Base-by-base conservation (phyloP, 2,797 vertebrate genomes). In the Pipistrellus pygmaeus region DNA sequence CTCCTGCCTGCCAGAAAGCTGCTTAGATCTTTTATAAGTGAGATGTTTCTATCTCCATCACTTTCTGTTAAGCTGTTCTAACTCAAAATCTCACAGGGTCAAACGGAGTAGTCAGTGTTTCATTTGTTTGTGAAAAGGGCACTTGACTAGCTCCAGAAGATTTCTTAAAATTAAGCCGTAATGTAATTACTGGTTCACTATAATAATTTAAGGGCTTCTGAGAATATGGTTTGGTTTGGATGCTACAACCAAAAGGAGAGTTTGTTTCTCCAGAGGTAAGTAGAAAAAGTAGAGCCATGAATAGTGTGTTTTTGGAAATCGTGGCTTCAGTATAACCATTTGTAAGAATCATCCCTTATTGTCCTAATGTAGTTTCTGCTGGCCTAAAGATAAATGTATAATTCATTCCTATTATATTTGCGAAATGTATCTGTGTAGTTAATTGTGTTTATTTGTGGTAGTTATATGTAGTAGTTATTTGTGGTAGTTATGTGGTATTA, bases 101-200 rank as follows among this genome's bases (percentile, higher is more conserved):
- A 95, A 76, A 85, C 25, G 88, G 1, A 90, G 27, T 71, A 14
- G 27, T 90, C 21, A 57, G 12, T 73, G 23, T 88, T 88, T 82
- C n/a, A 64, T 75, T 92, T 80, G 51, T 11, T 38, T 93, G 53
- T 90, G 44, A 66, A 93, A 93, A 77, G 91, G 53, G 13, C 69
- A 91, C 8, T 15, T 21, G 12, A 35, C 21, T 90, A 68, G 23
- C 38, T 48, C 55, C n/a, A 75, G 23, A 72, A 13, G 21, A 20
- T 62, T 88, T 90, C 60, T 69, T 57, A 73, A 81, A 95, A 81
- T 57, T 86, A 93, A 84, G 12, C 6, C 35, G 57, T 88, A 15
- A 55, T 91, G 6, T 64, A 95, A 87, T 71, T 44, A 89, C 20
- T 51, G 9, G 17, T n/a, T 88, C 25, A 4, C 25, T 55, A 4